A percentile compares a stretch with the other conserved stretches of the same genome.
These are phyloP conservation scores for Apomyelois bistriatella DNA, from an alignment of 2,888 invertebrate species.

Conservation along the genomic window DNA sequence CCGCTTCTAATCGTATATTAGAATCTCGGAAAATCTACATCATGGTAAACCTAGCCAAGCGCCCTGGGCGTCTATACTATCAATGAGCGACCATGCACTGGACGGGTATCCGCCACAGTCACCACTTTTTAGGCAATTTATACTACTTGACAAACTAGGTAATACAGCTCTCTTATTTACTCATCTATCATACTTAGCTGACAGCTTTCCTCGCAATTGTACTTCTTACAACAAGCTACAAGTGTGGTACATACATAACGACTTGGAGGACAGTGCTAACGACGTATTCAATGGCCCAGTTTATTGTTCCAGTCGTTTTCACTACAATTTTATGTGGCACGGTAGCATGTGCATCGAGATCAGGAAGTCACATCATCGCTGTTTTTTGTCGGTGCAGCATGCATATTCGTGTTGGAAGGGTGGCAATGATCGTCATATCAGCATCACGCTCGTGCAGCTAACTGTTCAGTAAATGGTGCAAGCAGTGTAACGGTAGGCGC, in stretches of 20 bases:
- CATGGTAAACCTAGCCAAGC: neutral
- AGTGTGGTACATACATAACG: conserved; percentile 44
- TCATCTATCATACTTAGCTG: conserved; percentile 53
- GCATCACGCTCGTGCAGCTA: conserved; percentile 35
- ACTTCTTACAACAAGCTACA: conserved; percentile 40
- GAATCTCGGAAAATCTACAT: neutral
- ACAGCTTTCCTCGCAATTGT: conserved; percentile 49
- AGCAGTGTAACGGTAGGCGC: conserved; percentile 61
- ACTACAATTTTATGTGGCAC: conserved; percentile 27
- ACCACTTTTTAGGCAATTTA: conserved; percentile 47
- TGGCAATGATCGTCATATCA: conserved; percentile 22
- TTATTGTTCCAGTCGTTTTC: conserved; percentile 36
- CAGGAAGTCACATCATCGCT: conserved; percentile 16
- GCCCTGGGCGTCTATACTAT: neutral
- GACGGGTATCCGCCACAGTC: conserved; percentile 17
- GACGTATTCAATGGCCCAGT: conserved; percentile 45
- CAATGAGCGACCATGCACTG: conserved; percentile 1
- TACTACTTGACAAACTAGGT: conserved; percentile 47
- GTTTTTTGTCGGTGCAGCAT: conserved; percentile 15
- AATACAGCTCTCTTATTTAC: conserved; percentile 52
- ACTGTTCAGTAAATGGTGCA: conserved; percentile 61
- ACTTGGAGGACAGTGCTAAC: conserved; percentile 49
- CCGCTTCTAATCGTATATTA: no score
- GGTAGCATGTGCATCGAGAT: conserved; percentile 12
- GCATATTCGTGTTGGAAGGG: conserved; percentile 18